Conservation (phyloP, 53 echinoderm and acorn worm genomes). For the Stichopus horrens region DNA sequence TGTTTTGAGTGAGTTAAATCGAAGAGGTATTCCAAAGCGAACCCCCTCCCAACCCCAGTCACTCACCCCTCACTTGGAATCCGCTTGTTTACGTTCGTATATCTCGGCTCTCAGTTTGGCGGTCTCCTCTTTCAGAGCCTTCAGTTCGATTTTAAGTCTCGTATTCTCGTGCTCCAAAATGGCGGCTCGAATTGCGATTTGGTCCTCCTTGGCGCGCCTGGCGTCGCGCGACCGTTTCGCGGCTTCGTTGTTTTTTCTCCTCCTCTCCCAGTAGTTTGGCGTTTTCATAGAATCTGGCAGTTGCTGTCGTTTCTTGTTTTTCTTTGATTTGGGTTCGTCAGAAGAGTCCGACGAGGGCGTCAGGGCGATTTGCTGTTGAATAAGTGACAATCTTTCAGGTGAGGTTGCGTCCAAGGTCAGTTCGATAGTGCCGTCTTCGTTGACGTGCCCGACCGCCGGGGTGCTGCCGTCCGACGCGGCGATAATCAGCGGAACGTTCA, state of each 20-base stretch:
- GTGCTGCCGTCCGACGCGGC: neutral
- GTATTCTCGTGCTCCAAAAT: conserved; percentile 93
- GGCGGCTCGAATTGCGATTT: conserved; percentile 93
- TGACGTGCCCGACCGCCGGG: conserved; percentile 2
- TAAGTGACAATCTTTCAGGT: neutral
- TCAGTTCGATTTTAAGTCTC: conserved; percentile 77
- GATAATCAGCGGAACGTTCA: conserved; percentile 5
- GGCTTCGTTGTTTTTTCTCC: conserved; percentile 97
- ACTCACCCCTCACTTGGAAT: neutral
- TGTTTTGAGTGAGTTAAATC: no score
- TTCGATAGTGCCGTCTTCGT: conserved; percentile 51
- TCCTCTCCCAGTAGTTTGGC: conserved; percentile 86
- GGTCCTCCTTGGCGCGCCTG: conserved; percentile 92
- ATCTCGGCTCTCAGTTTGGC: conserved; percentile 68
- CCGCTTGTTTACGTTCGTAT: conserved; percentile 62
- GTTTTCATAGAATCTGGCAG: conserved; percentile 77
- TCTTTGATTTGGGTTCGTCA: conserved; percentile 45
- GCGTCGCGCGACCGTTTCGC: conserved; percentile 93
- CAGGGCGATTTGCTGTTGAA: conserved; percentile 44
- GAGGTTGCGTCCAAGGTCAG: conserved; percentile 39
- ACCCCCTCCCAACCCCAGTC: no score
- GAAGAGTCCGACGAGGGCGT: conserved; percentile 47
- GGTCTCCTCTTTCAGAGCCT: conserved; percentile 84
- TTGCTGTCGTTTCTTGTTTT: conserved; percentile 64
- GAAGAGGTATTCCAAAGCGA: no score